Evolutionary conservation across 1,140 invertebrate genomes (phyloP).

Genomic region (Eriosoma lanigerum): DNA sequence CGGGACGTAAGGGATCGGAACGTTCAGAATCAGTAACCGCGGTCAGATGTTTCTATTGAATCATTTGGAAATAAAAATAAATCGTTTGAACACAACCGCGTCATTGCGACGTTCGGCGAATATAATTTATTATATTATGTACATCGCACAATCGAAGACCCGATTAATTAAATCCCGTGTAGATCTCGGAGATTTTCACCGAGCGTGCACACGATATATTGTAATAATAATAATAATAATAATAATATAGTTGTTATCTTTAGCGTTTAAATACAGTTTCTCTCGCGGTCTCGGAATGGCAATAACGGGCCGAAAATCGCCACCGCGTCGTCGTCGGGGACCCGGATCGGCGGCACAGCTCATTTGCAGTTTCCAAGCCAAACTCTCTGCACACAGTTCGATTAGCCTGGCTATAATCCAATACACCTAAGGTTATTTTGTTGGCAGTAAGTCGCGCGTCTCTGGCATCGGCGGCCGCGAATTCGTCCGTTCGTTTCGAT

Average conservation of each 20-base stretch:
- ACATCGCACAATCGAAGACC: no score
- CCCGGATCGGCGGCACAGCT: neutral
- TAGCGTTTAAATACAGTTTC: no score
- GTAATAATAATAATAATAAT: no score
- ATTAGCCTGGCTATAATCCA: slow-evolving; percentile 46
- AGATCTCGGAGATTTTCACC: neutral
- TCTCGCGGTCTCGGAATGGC: neutral
- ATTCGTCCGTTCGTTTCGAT: neutral
- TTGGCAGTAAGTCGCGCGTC: slow-evolving; percentile 20
- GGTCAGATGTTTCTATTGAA: no score
- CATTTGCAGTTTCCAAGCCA: slow-evolving; percentile 34
- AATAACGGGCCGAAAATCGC: neutral
- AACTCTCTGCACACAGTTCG: slow-evolving; percentile 28
- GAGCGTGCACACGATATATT: no score
- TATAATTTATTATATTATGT: no score
- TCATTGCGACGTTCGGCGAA: no score
- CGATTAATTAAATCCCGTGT: neutral
- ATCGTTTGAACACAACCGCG: no score
- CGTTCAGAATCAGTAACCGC: no score
- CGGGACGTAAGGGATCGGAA: no score
- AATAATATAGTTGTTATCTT: neutral
- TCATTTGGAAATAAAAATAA: no score
- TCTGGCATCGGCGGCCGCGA: neutral
- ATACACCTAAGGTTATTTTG: slow-evolving; percentile 30
- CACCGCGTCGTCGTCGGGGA: neutral